phyloP scores from a whole-genome alignment of 2,113 vertebrate species.

The Chamaea fasciata region DNA sequence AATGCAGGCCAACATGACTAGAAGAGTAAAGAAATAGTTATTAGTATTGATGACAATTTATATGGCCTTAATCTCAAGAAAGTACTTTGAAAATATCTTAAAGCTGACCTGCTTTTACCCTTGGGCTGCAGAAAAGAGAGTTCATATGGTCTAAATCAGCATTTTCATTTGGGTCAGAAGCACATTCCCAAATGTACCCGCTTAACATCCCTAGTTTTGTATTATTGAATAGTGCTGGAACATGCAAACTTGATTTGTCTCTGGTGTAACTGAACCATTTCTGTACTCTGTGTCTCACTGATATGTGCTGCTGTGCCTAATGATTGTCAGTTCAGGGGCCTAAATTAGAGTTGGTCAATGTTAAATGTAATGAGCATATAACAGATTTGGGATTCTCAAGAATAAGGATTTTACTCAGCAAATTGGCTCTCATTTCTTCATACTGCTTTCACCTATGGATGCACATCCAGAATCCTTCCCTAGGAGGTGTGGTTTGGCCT shows the following conservation, averaged over 20 bases:
- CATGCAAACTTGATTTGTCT: not conserved
- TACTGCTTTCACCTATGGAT: not conserved
- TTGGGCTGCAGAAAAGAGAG: not conserved
- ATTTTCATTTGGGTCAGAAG: not conserved
- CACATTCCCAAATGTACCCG: not conserved
- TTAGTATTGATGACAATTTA: not conserved
- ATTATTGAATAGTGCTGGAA: not conserved
- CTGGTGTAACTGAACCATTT: not conserved
- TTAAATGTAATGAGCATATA: not conserved
- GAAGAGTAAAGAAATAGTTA: not conserved
- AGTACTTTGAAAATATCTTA: not conserved
- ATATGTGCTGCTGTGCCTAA: not conserved
- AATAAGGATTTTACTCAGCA: not conserved
- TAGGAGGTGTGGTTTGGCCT: not conserved
- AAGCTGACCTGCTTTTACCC: not conserved
- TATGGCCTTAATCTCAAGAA: not conserved
- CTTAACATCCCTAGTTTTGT: fast-evolving
- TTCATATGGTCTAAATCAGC: not conserved
- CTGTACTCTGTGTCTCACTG: not conserved
- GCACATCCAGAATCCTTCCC: not conserved
- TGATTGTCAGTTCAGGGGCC: not conserved
- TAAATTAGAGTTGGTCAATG: not conserved
- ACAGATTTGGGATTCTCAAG: not conserved
- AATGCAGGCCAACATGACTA: not conserved
- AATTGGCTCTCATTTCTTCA: not conserved